Evolutionary conservation across 2,888 invertebrate species (phyloP), one percentile per base, ranked within the genome.

Genomic region (Cheilosia impressa): DNA sequence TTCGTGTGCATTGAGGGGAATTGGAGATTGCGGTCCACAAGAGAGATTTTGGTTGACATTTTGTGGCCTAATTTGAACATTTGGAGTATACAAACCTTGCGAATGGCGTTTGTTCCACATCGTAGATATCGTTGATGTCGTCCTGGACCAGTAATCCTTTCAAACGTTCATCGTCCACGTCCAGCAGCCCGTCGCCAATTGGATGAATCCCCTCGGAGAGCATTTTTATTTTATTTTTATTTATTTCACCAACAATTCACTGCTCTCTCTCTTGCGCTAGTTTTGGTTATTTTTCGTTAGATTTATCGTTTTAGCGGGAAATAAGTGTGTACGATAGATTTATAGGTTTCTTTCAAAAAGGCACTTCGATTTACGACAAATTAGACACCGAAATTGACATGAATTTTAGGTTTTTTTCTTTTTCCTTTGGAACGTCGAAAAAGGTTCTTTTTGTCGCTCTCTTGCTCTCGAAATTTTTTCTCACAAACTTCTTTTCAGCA

Each of bases 31-130:
- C 1, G 2, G 22, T 6, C 41, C 52, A 31, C 31, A 27, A n/a
- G 55, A 72, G 47, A 57, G 50, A 65, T 45, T 7, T 17, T 0
- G 17, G 47, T 17, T 9, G 19, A 47, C 17, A 17, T 17, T 19
- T 17, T 9, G 9, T 17, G 6, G 19, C 17, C 17, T 47, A 52
- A 47, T 17, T 24, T 24, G 2, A 10, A 52, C 31, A 55, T 31
- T 31, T 2, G 0, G 1, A 38, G 50, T 19, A 17, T 68, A 89
- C 93, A 93, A 93, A 96, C 96, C 96, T 96, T 94, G 96, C 96
- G 93, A 96, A 96, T 90, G 96, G 96, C 90, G 96, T 96, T 93
- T 96, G 95, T 93, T 96, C 96, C 90, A 96, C 96, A 92, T 96
- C 95, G 93, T 96, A 96, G 88, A 95, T 94, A 89, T 95, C 95